phyloP scores from a whole-genome alignment of 2,888 invertebrate species.

The Cataglyphis altisquamis region DNA sequence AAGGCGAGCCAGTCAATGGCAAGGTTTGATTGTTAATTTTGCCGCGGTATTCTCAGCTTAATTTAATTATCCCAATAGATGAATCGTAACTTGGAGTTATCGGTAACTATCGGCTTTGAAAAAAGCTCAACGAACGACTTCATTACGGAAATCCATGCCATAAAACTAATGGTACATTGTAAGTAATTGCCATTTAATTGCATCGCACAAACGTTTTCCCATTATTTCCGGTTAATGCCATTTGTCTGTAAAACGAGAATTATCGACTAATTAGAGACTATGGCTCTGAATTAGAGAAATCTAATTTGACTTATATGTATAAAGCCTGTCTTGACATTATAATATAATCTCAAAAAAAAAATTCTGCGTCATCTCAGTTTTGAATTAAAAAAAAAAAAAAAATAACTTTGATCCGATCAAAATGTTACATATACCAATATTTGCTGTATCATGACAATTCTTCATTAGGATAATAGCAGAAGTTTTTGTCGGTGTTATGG shows the following conservation, averaged over 20 bases:
- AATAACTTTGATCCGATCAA: slow-evolving; percentile 43
- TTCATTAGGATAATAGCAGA: slow-evolving; percentile 70
- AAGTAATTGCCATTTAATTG: slow-evolving; percentile 33
- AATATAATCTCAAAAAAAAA: not conserved
- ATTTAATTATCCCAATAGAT: slow-evolving; percentile 35
- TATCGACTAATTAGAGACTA: slow-evolving; percentile 14
- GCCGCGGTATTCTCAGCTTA: slow-evolving; percentile 18
- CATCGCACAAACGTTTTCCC: not conserved
- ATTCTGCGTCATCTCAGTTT: not conserved
- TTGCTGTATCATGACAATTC: slow-evolving; percentile 66
- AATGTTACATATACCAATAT: slow-evolving; percentile 64
- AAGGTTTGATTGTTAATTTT: slow-evolving; percentile 14
- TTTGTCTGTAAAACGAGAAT: not conserved
- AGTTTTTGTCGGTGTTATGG: slow-evolving; percentile 51
- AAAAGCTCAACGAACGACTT: not conserved
- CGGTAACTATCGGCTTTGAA: slow-evolving; percentile 12
- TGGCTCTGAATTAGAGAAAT: not conserved
- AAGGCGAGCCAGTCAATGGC: slow-evolving; percentile 10
- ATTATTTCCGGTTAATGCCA: not conserved
- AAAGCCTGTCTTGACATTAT: not conserved
- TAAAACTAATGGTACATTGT: not conserved
- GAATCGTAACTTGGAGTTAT: slow-evolving; percentile 13
- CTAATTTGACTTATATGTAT: not conserved
- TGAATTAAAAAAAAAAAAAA: not conserved
- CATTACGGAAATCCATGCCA: slow-evolving; percentile 1